These are phyloP conservation scores for Vipera ursinii DNA, from an alignment of 2,797 vertebrate genomes.

Conservation along the genomic window DNA sequence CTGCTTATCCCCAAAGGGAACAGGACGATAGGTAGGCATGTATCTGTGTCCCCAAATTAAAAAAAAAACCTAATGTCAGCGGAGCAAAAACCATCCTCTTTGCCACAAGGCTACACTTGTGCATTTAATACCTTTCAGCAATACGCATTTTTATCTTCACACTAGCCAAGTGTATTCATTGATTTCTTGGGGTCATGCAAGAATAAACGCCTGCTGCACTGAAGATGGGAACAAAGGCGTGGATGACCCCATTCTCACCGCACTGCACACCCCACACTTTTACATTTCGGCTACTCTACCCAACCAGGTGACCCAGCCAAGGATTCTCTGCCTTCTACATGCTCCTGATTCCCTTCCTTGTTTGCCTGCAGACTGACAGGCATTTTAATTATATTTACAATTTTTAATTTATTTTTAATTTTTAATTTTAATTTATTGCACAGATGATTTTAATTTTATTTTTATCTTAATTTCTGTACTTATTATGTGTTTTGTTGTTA, in stretches of 20 bases:
- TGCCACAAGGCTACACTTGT: constrained; percentile 68
- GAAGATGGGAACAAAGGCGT: constrained; percentile 82
- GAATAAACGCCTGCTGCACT: constrained; percentile 84
- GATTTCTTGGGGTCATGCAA: constrained; percentile 87
- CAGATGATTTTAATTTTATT: too few species aligned
- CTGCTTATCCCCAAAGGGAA: too few species aligned
- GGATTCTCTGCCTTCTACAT: constrained; percentile 58
- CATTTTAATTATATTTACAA: too few species aligned
- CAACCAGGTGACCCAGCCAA: constrained; percentile 53
- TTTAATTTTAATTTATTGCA: too few species aligned
- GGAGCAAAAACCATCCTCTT: constrained; percentile 63
- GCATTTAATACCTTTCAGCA: constrained; percentile 71
- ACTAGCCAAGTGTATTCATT: constrained; percentile 83
- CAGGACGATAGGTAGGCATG: too few species aligned
- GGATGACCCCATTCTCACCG: constrained; percentile 82
- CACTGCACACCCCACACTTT: constrained; percentile 73
- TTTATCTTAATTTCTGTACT: too few species aligned
- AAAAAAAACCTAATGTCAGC: constrained; percentile 60
- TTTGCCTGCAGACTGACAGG: too few species aligned
- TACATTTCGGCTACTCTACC: constrained; percentile 70
- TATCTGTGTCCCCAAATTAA: constrained; percentile 43
- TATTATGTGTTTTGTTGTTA: too few species aligned
- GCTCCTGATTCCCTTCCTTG: constrained; percentile 44
- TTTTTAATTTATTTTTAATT: too few species aligned
- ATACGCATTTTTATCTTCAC: constrained; percentile 69